Percentiles rank a stretch among this genome's conserved stretches.
Conservation (phyloP, 2,113 vertebrate species). For the Sander lucioperca region DNA sequence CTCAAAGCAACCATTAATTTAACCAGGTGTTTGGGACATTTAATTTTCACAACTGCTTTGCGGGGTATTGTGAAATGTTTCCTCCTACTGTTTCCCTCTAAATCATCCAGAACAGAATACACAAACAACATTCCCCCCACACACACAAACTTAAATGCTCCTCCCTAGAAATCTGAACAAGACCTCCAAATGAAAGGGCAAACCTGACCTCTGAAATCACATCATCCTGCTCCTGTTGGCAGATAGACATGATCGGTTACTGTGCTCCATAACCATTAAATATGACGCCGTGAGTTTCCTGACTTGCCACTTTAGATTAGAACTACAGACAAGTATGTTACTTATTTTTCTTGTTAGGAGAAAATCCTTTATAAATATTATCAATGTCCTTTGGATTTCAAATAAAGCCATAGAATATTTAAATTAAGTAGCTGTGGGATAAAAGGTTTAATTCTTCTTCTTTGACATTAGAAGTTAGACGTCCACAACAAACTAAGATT, state of each 20-base stretch:
- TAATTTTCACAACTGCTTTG: neutral
- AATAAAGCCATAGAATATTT: neutral
- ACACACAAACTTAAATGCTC: no score
- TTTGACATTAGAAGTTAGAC: neutral
- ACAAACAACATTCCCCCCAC: no score
- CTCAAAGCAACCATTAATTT: neutral
- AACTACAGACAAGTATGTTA: neutral
- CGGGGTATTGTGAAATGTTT: neutral
- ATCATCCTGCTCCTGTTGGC: neutral
- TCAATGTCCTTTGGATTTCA: neutral
- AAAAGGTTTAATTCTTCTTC: neutral
- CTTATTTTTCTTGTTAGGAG: neutral
- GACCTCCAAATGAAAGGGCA: neutral
- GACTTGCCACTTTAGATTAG: neutral
- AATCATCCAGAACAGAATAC: neutral
- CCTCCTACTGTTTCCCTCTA: neutral
- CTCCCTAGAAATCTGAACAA: neutral
- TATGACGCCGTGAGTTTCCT: neutral
- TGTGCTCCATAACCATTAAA: no score
- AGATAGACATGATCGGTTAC: neutral
- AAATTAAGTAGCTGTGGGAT: neutral
- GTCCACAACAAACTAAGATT: neutral
- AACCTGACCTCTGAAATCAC: neutral
- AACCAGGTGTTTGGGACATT: conserved; percentile 1
- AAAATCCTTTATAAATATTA: neutral